Evolutionary conservation across 2,888 invertebrate genomes (phyloP).

Genomic region (Torymus texanus): DNA sequence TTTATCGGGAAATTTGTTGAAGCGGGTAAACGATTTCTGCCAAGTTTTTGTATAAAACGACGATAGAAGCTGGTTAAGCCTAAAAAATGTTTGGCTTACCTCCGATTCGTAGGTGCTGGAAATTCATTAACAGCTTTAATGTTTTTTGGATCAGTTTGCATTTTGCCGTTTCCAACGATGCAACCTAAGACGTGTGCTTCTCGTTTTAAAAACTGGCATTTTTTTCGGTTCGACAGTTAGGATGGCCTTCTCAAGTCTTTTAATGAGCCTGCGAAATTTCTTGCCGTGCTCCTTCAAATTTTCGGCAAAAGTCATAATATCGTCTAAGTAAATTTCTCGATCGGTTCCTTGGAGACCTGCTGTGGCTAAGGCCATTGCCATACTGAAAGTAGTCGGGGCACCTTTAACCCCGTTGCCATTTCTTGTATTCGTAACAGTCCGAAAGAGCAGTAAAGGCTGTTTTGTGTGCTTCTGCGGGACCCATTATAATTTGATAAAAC

Average conservation of each 20-base stretch:
- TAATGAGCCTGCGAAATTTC: constrained; percentile 19
- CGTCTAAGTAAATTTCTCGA: neutral
- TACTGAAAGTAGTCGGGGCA: neutral
- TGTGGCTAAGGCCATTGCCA: neutral
- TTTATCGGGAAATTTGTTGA: constrained; percentile 17
- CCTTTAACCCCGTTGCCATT: neutral
- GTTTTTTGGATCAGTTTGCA: constrained; percentile 37
- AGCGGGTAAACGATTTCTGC: constrained; percentile 47
- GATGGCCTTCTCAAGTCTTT: neutral
- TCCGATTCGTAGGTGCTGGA: constrained; percentile 27
- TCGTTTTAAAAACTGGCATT: neutral
- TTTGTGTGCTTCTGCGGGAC: neutral
- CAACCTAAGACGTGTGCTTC: constrained; percentile 5
- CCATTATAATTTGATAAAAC: constrained; percentile 20
- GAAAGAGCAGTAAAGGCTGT: neutral
- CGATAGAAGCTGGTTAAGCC: constrained; percentile 52
- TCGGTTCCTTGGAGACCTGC: constrained; percentile 12
- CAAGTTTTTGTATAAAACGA: constrained; percentile 50
- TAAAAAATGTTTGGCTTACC: constrained; percentile 44
- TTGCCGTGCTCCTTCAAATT: constrained; percentile 23
- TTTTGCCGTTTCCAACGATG: neutral
- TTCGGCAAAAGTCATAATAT: constrained; percentile 14
- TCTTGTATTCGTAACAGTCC: neutral
- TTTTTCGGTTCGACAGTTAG: neutral
- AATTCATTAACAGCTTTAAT: constrained; percentile 28